Evolutionary conservation across 1,140 invertebrate genomes (phyloP).

Genomic region (Pygmarrhopalites habei): DNA sequence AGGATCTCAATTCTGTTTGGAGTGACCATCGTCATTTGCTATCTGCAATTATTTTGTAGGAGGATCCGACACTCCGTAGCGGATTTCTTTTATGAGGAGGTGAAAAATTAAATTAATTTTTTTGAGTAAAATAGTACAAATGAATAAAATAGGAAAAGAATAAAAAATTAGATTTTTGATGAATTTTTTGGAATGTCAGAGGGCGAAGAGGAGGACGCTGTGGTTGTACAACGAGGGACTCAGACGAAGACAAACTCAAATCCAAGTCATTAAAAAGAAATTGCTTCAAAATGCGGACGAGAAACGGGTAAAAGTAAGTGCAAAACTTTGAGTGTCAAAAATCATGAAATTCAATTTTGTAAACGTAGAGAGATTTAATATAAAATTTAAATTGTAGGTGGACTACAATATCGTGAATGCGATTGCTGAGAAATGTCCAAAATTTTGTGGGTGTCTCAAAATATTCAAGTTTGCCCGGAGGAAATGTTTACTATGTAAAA

Average conservation of each 20-base stretch:
- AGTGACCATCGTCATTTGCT: slow-evolving; percentile 17
- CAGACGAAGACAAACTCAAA: slow-evolving; percentile 16
- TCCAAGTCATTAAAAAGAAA: slow-evolving; percentile 12
- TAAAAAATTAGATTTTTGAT: not conserved
- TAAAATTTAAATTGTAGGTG: slow-evolving; percentile 10
- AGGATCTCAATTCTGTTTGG: slow-evolving; percentile 19
- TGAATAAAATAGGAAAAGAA: not conserved
- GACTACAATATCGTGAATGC: slow-evolving; percentile 22
- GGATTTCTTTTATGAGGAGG: slow-evolving; percentile 33
- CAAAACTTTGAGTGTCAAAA: not conserved
- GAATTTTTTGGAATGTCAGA: slow-evolving; percentile 16
- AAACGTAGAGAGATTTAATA: not conserved
- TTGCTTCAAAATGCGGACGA: not conserved
- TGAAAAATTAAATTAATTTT: slow-evolving; percentile 11
- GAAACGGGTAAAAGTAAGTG: not conserved
- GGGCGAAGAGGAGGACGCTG: slow-evolving; percentile 27
- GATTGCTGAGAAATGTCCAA: slow-evolving; percentile 24
- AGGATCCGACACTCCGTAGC: slow-evolving; percentile 28
- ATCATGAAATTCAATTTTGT: not conserved
- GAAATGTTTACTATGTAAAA: slow-evolving; percentile 35
- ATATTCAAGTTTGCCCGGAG: slow-evolving; percentile 20
- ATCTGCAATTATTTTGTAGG: slow-evolving; percentile 23
- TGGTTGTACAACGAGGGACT: slow-evolving; percentile 37
- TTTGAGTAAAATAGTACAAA: not conserved
- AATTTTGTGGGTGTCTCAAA: slow-evolving; percentile 17